Evolutionary conservation across 2,113 vertebrate genomes (phyloP).

Genomic region (Tetrax tetrax): DNA sequence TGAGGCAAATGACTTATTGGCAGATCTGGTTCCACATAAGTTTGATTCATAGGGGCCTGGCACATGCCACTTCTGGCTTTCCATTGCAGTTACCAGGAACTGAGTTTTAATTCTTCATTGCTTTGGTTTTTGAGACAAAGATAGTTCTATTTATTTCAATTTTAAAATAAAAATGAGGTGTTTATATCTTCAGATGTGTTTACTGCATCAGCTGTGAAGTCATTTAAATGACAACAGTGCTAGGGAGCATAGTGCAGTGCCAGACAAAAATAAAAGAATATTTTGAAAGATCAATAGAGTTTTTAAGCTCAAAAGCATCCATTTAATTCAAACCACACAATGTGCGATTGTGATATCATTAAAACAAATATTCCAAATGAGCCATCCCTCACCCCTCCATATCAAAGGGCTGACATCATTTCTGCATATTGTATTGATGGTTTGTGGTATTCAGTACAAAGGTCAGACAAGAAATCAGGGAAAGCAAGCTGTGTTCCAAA

Average conservation of each 20-base stretch:
- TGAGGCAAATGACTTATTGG: background rate
- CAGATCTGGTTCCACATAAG: background rate
- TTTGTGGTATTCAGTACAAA: conserved; percentile 64
- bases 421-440: conserved; percentile 65
- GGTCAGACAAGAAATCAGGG: conserved; percentile 71
- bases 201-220: conserved; percentile 6
- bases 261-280: conserved; percentile 41
- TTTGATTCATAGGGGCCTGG: background rate
- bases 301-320: conserved; percentile 68
- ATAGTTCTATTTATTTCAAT: background rate
- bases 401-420: conserved; percentile 70
- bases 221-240: background rate
- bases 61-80: background rate
- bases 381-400: conserved; percentile 51
- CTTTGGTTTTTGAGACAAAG: background rate
- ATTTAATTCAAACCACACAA: conserved; percentile 72
- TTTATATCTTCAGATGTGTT: background rate
- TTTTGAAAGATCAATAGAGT: conserved; percentile 9
- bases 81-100: background rate
- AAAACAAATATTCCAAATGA: conserved; percentile 71
- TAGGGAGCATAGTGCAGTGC: background rate
- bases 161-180: background rate
- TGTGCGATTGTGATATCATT: conserved; percentile 71
- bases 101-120: background rate
- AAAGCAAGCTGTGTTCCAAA: conserved; percentile 62